Conservation (phyloP, 2,797 vertebrate species). For the Peromyscus aztecus region DNA sequence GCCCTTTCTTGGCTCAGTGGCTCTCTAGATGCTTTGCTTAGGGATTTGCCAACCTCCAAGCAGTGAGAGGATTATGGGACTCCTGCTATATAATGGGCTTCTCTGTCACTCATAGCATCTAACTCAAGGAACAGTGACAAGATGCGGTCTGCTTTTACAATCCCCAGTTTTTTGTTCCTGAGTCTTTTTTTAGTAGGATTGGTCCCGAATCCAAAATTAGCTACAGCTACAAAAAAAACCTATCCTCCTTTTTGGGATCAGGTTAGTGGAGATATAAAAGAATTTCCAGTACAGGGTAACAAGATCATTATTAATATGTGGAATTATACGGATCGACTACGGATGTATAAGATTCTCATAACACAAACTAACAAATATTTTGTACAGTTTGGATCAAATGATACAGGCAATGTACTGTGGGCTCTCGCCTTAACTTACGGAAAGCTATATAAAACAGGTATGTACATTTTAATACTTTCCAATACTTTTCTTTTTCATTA, state of each 20-base stretch:
- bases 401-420: background rate
- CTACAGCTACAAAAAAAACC: background rate
- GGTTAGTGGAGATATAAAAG: background rate
- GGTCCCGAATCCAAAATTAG: background rate
- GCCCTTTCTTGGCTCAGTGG: background rate
- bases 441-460: slow-evolving; percentile 12
- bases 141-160: background rate
- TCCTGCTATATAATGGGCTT: background rate
- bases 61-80: background rate
- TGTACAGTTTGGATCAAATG: background rate
- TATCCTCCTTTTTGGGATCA: background rate
- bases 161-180: background rate
- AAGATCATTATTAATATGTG: slow-evolving; percentile 14
- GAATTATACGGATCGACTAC: background rate
- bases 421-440: background rate
- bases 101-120: background rate
- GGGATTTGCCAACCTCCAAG: background rate
- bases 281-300: background rate
- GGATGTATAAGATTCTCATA: slow-evolving; percentile 22
- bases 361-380: slow-evolving; percentile 28
- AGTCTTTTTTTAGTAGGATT: background rate
- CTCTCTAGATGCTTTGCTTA: background rate
- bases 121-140: background rate
- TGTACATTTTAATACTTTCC: background rate
- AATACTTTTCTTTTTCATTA: background rate